Evolutionary conservation across 2,113 vertebrate species (phyloP).

Genomic region (Crypturellus undulatus): DNA sequence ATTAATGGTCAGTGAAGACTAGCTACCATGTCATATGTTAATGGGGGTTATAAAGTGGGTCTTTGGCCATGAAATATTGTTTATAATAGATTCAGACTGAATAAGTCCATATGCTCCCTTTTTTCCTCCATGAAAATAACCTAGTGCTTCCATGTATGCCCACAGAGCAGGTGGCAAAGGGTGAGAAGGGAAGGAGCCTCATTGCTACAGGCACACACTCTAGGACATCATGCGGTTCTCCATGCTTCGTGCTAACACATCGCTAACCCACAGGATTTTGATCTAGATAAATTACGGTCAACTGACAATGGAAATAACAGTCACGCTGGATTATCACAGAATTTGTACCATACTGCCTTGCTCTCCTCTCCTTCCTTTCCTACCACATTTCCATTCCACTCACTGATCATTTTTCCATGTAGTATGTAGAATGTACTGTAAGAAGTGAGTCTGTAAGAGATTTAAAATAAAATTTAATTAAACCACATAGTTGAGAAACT

Average conservation of each 20-base stretch:
- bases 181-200: not conserved
- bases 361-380: not conserved
- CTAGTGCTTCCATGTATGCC: not conserved
- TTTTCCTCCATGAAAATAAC: not conserved
- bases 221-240: not conserved
- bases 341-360: not conserved
- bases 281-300: not conserved
- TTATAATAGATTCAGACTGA: too few species aligned
- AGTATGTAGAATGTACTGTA: not conserved
- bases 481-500: not conserved
- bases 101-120: not conserved
- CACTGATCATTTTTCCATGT: not conserved
- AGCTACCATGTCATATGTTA: too few species aligned
- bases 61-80: too few species aligned
- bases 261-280: not conserved
- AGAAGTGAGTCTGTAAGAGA: not conserved
- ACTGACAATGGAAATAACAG: not conserved
- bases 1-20: too few species aligned
- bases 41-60: too few species aligned
- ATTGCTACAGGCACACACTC: too few species aligned
- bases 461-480: constrained; percentile 37
- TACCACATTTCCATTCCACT: not conserved
- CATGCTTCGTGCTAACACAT: not conserved
- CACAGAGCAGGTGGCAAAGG: not conserved
- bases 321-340: not conserved